Conservation (phyloP, 2,888 invertebrate species). For the Macaria liturata region DNA sequence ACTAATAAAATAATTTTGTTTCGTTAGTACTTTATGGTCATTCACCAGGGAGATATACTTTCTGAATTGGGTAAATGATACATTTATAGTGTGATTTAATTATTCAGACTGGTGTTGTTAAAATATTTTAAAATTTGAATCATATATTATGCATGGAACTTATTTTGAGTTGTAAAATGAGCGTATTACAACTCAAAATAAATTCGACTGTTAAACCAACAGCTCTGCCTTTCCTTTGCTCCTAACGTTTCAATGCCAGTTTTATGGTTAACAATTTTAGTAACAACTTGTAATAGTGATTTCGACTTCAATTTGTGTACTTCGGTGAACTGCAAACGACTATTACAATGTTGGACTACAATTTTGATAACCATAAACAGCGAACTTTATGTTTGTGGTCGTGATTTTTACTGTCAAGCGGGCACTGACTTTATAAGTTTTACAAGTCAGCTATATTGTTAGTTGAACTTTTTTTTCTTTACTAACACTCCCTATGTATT, state of each 20-base stretch:
- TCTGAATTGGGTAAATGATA: neutral
- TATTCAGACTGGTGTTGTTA: neutral
- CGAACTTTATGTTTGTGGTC: no score
- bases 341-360: no score
- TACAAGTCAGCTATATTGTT: no score
- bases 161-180: neutral
- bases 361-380: no score
- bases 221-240: neutral
- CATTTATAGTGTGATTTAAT: neutral
- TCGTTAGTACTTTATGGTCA: no score
- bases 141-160: neutral
- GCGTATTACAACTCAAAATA: no score
- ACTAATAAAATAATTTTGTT: no score
- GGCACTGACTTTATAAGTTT: no score
- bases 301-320: constrained; percentile 6
- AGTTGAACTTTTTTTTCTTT: no score
- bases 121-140: neutral
- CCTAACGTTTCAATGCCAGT: constrained; percentile 20
- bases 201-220: neutral
- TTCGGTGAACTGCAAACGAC: neutral
- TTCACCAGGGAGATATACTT: no score
- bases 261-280: constrained; percentile 17
- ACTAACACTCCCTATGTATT: no score
- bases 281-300: constrained; percentile 7
- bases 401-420: no score